Evolutionary conservation across 2,797 vertebrate genomes (phyloP).

Genomic region (Pangasius larnaudii): DNA sequence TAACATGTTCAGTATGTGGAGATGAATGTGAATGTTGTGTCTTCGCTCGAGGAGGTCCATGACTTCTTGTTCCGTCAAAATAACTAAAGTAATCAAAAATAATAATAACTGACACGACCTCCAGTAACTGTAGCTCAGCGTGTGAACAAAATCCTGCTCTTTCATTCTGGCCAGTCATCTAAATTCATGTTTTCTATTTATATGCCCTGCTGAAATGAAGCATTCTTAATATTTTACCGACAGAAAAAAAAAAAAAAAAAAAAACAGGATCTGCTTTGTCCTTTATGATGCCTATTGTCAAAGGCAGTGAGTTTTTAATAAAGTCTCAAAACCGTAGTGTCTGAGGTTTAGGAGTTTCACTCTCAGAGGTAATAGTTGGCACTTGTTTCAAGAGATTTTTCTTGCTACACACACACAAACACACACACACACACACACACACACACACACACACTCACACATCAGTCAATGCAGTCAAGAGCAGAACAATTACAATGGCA

Average conservation of each 20-base stretch:
- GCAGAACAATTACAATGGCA: background rate
- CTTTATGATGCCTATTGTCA: background rate
- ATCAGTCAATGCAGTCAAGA: background rate
- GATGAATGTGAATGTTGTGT: slow-evolving; percentile 4
- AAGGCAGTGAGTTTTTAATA: background rate
- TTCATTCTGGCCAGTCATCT: background rate
- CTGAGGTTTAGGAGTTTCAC: background rate
- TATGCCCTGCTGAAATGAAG: background rate
- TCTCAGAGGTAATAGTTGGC: background rate
- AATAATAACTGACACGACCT: background rate
- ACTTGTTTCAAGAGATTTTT: slow-evolving; percentile 17
- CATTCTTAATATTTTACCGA: background rate
- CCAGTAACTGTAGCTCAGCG: background rate
- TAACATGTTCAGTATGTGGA: background rate
- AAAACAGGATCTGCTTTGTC: background rate
- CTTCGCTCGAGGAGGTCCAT: slow-evolving; percentile 6
- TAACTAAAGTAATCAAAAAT: background rate
- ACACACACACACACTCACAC: background rate
- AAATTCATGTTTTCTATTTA: background rate
- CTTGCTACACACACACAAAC: background rate
- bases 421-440: too few relatives aligned
- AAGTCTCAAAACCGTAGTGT: background rate
- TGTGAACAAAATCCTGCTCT: background rate
- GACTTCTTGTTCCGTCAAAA: slow-evolving; percentile 4
- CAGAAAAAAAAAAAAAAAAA: background rate